A percentile compares a stretch with the other conserved stretches of the same genome.
phyloP scores from a whole-genome alignment of 2,113 vertebrate genomes.

The Jacana jacana region DNA sequence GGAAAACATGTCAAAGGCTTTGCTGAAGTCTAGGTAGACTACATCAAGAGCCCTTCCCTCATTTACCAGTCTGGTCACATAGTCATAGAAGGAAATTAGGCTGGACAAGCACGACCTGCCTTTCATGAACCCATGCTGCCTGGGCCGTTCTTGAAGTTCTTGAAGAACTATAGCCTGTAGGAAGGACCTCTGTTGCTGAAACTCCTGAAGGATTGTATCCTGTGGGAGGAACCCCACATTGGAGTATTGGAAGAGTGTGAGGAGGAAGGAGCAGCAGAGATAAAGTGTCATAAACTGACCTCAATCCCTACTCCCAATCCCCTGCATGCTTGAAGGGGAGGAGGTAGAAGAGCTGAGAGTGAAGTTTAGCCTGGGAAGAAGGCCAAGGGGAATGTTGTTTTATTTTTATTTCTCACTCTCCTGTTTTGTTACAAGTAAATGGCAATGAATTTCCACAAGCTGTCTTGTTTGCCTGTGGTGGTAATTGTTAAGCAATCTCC shows the following conservation, averaged over 20 bases:
- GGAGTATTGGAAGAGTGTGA: not conserved
- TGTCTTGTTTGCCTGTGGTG: not conserved
- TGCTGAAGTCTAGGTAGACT: too few species aligned
- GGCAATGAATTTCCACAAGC: not conserved
- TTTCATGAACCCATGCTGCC: too few species aligned
- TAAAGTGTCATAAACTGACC: not conserved
- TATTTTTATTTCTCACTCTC: not conserved
- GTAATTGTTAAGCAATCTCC: not conserved
- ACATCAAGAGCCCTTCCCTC: too few species aligned
- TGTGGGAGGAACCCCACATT: rapidly evolving
- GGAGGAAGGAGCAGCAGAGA: not conserved
- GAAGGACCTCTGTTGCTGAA: not conserved
- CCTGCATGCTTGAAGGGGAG: not conserved
- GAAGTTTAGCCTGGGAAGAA: not conserved
- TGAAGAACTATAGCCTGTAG: not conserved
- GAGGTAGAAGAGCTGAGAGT: not conserved
- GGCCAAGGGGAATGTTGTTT: not conserved
- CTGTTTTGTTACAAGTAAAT: not conserved
- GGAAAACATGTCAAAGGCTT: too few species aligned
- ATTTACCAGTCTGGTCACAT: too few species aligned
- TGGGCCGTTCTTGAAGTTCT: too few species aligned
- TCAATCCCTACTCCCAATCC: rapidly evolving
- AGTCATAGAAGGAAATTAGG: too few species aligned
- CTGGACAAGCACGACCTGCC: too few species aligned
- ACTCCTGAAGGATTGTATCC: not conserved